phyloP scores from a whole-genome alignment of 2,113 vertebrate species.

The Lepus timidus region DNA sequence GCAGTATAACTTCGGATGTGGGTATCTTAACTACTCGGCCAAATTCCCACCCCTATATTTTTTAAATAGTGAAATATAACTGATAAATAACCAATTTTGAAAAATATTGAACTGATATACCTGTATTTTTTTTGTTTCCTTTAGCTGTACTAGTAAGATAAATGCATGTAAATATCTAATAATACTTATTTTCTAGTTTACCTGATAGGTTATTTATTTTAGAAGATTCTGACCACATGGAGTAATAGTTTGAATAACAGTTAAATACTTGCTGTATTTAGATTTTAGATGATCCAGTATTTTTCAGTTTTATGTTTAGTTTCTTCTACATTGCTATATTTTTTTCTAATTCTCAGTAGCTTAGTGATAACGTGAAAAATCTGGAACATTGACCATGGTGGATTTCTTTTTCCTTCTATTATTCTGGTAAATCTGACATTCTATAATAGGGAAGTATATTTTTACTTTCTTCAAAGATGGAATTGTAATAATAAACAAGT shows the following conservation, averaged over 20 bases:
- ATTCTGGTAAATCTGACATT: not conserved
- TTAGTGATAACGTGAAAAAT: slow-evolving; percentile 14
- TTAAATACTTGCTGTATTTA: not conserved
- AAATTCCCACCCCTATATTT: not conserved
- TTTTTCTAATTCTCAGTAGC: slow-evolving; percentile 7
- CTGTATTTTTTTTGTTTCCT: not conserved
- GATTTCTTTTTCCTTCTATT: slow-evolving; percentile 7
- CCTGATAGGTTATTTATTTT: not conserved
- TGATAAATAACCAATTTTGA: not conserved
- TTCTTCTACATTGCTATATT: not conserved
- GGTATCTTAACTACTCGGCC: too few species aligned
- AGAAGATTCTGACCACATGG: not conserved
- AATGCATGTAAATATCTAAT: not conserved
- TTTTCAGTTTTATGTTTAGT: not conserved
- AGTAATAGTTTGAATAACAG: not conserved
- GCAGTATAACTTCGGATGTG: too few species aligned
- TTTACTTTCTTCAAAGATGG: not conserved
- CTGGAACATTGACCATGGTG: not conserved
- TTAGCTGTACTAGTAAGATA: not conserved
- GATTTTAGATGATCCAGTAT: not conserved
- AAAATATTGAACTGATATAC: not conserved
- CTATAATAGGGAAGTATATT: not conserved
- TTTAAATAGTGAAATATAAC: slow-evolving; percentile 10
- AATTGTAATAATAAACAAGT: slow-evolving; percentile 33
- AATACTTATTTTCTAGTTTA: not conserved